A percentile compares a stretch with the other conserved stretches of the same genome.
Conservation (phyloP, 1,140 invertebrate genomes). For the Drosophila mauritiana region DNA sequence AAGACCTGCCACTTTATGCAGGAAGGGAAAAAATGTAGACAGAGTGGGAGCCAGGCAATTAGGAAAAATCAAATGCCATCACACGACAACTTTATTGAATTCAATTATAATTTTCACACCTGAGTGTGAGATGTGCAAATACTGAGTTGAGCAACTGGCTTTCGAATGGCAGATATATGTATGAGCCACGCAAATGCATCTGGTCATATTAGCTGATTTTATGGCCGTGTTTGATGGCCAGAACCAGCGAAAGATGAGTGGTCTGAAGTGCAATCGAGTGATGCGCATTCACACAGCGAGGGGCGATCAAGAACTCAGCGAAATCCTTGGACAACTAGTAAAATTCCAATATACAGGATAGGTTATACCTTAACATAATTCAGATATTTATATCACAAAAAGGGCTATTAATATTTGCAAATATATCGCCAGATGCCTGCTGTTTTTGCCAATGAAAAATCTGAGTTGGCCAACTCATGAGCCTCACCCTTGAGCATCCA, state of each 20-base stretch:
- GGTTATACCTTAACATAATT: too few species aligned
- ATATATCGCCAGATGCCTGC: not conserved
- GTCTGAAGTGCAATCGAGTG: conserved; percentile 22
- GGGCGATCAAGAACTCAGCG: not conserved
- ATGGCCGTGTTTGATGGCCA: conserved; percentile 56
- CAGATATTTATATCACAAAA: too few species aligned
- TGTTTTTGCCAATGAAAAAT: not conserved
- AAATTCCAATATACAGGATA: not conserved
- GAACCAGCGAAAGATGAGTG: conserved; percentile 28
- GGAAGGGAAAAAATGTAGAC: not conserved
- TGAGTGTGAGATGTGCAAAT: conserved; percentile 51
- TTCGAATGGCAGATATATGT: conserved; percentile 11
- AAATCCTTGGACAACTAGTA: not conserved
- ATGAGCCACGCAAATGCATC: conserved; percentile 56
- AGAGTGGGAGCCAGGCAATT: conserved; percentile 45
- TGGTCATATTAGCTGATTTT: conserved; percentile 67
- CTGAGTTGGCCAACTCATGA: conserved; percentile 11
- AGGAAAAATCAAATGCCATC: conserved; percentile 48
- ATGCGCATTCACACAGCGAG: conserved; percentile 20
- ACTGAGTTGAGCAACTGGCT: conserved; percentile 20
- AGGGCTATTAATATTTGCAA: too few species aligned
- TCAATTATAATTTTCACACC: conserved; percentile 81
- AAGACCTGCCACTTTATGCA: conserved; percentile 69
- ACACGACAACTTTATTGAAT: conserved; percentile 76
- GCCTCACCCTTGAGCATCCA: conserved; percentile 9